phyloP scores from a whole-genome alignment of 2,888 invertebrate genomes.

The Lycophotia porphyrea region DNA sequence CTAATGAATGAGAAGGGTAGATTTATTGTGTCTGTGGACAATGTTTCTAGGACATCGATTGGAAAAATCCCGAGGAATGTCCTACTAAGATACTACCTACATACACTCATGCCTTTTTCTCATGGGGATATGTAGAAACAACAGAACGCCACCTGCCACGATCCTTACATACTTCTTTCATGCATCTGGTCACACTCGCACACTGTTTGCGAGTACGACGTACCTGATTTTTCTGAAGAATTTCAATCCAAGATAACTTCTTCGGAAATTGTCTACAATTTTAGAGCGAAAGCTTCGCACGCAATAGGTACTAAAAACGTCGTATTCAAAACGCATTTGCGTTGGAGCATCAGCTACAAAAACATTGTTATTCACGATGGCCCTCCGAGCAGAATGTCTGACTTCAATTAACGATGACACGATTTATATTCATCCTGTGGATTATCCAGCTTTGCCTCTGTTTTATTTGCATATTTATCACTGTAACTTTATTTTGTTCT shows the following conservation, averaged over 20 bases:
- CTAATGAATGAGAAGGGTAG: constrained; percentile 44
- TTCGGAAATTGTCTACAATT: too few species aligned
- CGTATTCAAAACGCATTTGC: constrained; percentile 59
- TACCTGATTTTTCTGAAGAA: not conserved
- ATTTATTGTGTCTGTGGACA: constrained; percentile 7
- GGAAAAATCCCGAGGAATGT: not conserved
- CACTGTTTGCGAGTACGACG: too few species aligned
- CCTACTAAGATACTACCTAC: not conserved
- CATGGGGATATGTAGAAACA: not conserved
- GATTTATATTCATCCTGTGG: constrained; percentile 81
- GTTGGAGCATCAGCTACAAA: constrained; percentile 56
- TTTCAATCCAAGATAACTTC: not conserved
- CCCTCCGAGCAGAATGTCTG: constrained; percentile 72
- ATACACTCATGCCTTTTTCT: not conserved
- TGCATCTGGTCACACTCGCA: not conserved
- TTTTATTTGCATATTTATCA: constrained; percentile 78
- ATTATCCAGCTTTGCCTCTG: constrained; percentile 74
- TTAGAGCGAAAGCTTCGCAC: not conserved
- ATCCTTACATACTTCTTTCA: not conserved
- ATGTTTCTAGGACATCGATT: not conserved
- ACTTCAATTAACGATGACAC: constrained; percentile 80
- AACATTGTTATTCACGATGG: constrained; percentile 73
- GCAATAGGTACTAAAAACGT: constrained; percentile 17
- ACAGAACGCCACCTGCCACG: too few species aligned
- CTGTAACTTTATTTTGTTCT: constrained; percentile 72